A percentile compares a stretch with the other conserved stretches of the same genome.
Evolutionary conservation across 2,797 vertebrate genomes (phyloP).

Genomic region (Catamblyrhynchus diadema): DNA sequence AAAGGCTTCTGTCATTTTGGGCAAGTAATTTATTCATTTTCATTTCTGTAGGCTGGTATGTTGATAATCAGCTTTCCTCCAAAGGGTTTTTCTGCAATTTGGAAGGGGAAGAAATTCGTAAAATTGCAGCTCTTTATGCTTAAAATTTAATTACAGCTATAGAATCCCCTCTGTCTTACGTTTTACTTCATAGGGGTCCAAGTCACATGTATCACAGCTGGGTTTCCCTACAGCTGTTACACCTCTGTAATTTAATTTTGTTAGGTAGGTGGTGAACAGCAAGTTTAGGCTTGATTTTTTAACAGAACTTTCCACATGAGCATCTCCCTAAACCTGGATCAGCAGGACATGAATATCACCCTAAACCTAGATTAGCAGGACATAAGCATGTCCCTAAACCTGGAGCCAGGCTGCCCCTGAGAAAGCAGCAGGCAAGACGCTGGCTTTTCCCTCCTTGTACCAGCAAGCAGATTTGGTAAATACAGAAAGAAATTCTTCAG

Average conservation of each 20-base stretch:
- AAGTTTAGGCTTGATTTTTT: neutral
- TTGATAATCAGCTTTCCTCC: conserved; percentile 34
- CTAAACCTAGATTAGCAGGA: too few relatives aligned
- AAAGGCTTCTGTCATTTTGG: neutral
- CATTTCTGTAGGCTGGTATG: conserved; percentile 42
- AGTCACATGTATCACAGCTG: neutral
- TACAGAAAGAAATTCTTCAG: neutral
- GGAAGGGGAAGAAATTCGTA: neutral
- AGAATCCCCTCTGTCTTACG: neutral
- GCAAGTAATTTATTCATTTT: conserved; percentile 60
- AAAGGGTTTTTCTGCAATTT: conserved; percentile 7
- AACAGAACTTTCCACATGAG: neutral
- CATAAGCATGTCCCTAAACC: accelerated
- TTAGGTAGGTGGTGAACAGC: neutral
- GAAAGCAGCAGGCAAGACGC: neutral
- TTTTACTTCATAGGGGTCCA: neutral
- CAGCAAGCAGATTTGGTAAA: neutral
- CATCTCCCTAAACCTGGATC: neutral
- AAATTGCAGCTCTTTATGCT: neutral
- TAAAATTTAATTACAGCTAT: conserved; percentile 6
- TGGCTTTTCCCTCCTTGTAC: neutral
- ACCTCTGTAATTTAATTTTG: neutral
- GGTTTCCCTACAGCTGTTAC: neutral
- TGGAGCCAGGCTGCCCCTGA: neutral
- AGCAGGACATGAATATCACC: too few relatives aligned